These are phyloP conservation scores for Eugnorisma glareosa DNA, from an alignment of 2,888 invertebrate species.

Conservation along the genomic window DNA sequence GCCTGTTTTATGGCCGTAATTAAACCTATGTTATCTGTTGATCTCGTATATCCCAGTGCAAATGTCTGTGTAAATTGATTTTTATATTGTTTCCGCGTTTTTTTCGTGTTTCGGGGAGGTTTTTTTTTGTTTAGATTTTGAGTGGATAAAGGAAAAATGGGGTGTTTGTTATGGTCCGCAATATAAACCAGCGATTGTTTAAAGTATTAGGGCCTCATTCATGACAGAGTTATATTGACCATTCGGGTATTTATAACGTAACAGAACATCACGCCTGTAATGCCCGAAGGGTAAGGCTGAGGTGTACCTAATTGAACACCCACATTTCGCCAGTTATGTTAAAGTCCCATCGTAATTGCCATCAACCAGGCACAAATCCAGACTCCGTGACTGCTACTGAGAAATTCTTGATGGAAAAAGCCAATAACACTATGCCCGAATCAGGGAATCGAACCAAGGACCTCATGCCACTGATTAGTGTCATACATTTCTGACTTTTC, in stretches of 20 bases:
- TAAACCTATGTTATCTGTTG: constrained; percentile 84
- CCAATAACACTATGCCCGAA: background rate
- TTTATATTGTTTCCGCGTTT: constrained; percentile 57
- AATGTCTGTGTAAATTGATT: constrained; percentile 79
- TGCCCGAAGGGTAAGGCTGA: background rate
- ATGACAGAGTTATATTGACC: background rate
- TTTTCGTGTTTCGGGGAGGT: background rate
- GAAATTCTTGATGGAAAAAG: background rate
- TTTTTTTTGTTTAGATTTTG: background rate
- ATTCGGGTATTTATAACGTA: background rate
- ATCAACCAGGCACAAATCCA: no score
- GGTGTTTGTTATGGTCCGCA: background rate
- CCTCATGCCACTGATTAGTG: background rate
- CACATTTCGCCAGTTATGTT: background rate
- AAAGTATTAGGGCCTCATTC: background rate
- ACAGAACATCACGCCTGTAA: background rate
- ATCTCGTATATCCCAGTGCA: constrained; percentile 75
- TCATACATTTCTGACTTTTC: background rate
- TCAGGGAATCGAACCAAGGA: background rate
- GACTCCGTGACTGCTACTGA: background rate
- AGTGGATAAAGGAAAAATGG: background rate
- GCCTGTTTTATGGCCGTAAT: constrained; percentile 89
- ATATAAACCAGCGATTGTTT: background rate
- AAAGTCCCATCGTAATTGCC: no score
- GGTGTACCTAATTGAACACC: background rate